phyloP scores from a whole-genome alignment of 2,888 invertebrate genomes.

The Orchestes rusci region DNA sequence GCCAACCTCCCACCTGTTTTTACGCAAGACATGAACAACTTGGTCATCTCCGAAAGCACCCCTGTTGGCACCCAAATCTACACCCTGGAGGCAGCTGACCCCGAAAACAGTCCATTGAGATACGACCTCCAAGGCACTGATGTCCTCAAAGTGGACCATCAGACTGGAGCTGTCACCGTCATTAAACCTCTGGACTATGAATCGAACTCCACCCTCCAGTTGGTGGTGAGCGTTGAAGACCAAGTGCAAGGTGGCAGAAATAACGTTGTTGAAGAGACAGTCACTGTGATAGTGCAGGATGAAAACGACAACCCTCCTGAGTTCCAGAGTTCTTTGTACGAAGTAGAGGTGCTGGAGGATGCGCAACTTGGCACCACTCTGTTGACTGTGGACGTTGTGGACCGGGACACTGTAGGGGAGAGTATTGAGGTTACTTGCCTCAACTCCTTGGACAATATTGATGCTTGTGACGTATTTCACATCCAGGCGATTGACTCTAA shows the following conservation, averaged over 20 bases:
- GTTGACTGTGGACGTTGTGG: conserved; percentile 66
- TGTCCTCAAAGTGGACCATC: conserved; percentile 68
- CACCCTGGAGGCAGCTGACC: conserved; percentile 70
- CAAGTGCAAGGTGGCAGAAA: conserved; percentile 51
- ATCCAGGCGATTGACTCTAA: conserved; percentile 56
- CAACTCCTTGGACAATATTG: conserved; percentile 55
- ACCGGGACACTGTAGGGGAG: conserved; percentile 74
- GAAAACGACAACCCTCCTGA: conserved; percentile 83
- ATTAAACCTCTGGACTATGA: conserved; percentile 77
- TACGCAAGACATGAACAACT: conserved; percentile 67
- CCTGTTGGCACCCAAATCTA: conserved; percentile 73
- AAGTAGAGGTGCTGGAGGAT: conserved; percentile 72
- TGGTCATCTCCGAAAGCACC: conserved; percentile 70
- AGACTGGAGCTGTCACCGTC: conserved; percentile 72
- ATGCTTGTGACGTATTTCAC: conserved; percentile 65
- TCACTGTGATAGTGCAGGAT: conserved; percentile 77
- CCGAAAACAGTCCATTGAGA: conserved; percentile 67
- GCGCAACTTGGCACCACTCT: conserved; percentile 64
- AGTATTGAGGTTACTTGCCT: conserved; percentile 67
- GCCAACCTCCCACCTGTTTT: conserved; percentile 67
- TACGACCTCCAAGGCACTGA: conserved; percentile 74
- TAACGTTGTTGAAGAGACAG: conserved; percentile 63
- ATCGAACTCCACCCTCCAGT: conserved; percentile 71
- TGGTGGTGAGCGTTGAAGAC: conserved; percentile 76
- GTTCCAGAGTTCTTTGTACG: too few species aligned